Evolutionary conservation across 2,888 invertebrate genomes (phyloP), one percentile per base, ranked within the genome.

Genomic region (Sycophila texana): DNA sequence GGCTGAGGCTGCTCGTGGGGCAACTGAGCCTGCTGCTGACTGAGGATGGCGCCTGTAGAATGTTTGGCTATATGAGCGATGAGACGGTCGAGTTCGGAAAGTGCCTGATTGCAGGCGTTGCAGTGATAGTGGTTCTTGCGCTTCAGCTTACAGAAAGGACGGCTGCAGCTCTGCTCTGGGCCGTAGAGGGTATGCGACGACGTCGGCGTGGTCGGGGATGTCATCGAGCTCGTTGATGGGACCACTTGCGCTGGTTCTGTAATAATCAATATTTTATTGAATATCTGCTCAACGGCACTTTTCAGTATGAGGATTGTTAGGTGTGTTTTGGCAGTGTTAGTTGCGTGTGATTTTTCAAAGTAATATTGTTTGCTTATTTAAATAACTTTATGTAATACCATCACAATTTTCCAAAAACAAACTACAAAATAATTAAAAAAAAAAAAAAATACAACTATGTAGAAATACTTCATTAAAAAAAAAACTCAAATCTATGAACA

Each of bases 101-200:
- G 95, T 0, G 95, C 95, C 90, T 95, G 96, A 89, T 95, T 95
- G 91, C 96, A 96, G 68, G 94, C 93, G 86, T 94, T 94, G 90
- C 96, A 96, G 87, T 96, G 96, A 87, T 94, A 95, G 87, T 96
- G 96, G 83, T 94, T 94, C 86, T 95, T 94, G 80, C 95, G 92
- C 89, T 95, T 96, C 83, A 96, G 91, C 88, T 96, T 96, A 90
- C 96, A 96, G 88, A 96, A 96, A 4, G 96, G 95, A 22, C 95
- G 91, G 73, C 95, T 94, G 89, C 96, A 96, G 73, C 93, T 93
- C 77, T 93, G 91, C 82, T 94, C 94, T 0, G 93, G 93, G 0
- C 94, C 93, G 86, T 93, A 94, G 39, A 93, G 89, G 0, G 92
- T 92, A 84, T 92, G 93, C 5, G 81, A 77, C 16, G 70, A 55